Conservation (phyloP, 2,888 invertebrate species). For the Polyommatus iphigenia region DNA sequence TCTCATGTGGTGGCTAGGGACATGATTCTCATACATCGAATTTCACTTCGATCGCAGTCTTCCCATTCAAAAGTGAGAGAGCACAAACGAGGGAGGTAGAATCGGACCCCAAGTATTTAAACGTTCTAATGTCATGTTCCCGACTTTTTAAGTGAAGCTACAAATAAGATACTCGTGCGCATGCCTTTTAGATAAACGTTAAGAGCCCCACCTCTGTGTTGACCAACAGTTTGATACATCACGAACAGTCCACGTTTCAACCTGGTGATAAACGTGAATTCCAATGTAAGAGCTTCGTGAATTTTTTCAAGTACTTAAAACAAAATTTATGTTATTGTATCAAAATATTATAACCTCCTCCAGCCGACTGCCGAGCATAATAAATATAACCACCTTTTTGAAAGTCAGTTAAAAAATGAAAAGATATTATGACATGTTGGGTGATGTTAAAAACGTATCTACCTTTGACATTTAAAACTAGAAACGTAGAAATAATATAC, state of each 20-base stretch:
- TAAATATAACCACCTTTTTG: neutral
- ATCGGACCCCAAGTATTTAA: constrained; percentile 25
- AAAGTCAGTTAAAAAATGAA: too few species aligned
- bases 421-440: too few species aligned
- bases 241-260: constrained; percentile 12
- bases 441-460: too few species aligned
- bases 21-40: neutral
- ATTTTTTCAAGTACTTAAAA: too few species aligned
- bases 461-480: too few species aligned
- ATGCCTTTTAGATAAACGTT: constrained; percentile 59
- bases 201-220: constrained; percentile 50
- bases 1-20: too few species aligned
- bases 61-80: neutral
- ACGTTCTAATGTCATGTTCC: constrained; percentile 53
- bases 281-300: neutral
- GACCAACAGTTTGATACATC: constrained; percentile 40
- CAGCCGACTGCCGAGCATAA: too few species aligned
- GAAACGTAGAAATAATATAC: too few species aligned
- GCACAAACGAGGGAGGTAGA: neutral
- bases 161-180: constrained; percentile 53
- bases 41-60: neutral
- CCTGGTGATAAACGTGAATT: neutral
- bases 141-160: constrained; percentile 49
- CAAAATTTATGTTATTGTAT: too few species aligned
- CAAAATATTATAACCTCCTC: too few species aligned